Conservation (phyloP, 1,140 invertebrate species). For the Bactericera cockerelli region DNA sequence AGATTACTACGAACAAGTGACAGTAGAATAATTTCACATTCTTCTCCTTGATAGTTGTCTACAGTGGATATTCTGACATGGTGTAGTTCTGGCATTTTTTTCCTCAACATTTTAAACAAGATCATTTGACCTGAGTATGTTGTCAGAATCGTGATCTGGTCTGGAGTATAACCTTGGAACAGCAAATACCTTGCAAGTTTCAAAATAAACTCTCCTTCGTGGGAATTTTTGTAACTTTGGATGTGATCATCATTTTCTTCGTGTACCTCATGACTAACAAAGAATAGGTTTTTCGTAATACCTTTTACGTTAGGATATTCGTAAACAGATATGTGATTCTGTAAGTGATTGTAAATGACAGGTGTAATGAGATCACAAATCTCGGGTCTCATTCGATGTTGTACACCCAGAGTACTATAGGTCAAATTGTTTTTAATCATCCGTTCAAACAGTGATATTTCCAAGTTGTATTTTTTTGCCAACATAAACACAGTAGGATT, state of each 20-base stretch:
- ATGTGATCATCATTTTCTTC: constrained; percentile 30
- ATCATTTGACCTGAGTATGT: constrained; percentile 43
- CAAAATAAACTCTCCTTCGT: constrained; percentile 41
- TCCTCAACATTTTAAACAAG: not conserved
- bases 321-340: constrained; percentile 36
- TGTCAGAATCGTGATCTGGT: constrained; percentile 47
- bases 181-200: constrained; percentile 41
- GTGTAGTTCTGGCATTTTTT: constrained; percentile 7
- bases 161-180: constrained; percentile 37
- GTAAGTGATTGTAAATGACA: constrained; percentile 39
- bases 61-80: constrained; percentile 42
- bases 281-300: constrained; percentile 39
- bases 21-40: constrained; percentile 65
- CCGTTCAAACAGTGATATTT: constrained; percentile 58
- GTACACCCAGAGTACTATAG: constrained; percentile 35
- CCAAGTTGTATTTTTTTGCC: constrained; percentile 40
- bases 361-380: constrained; percentile 42
- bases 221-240: constrained; percentile 34
- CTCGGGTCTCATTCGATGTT: constrained; percentile 51
- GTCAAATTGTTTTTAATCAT: constrained; percentile 42
- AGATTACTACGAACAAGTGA: constrained; percentile 63
- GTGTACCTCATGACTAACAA: constrained; percentile 37
- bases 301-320: constrained; percentile 34
- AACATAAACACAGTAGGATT: constrained; percentile 40
- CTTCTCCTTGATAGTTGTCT: constrained; percentile 76